phyloP scores from a whole-genome alignment of 2,113 vertebrate species.

The Mobula hypostoma region DNA sequence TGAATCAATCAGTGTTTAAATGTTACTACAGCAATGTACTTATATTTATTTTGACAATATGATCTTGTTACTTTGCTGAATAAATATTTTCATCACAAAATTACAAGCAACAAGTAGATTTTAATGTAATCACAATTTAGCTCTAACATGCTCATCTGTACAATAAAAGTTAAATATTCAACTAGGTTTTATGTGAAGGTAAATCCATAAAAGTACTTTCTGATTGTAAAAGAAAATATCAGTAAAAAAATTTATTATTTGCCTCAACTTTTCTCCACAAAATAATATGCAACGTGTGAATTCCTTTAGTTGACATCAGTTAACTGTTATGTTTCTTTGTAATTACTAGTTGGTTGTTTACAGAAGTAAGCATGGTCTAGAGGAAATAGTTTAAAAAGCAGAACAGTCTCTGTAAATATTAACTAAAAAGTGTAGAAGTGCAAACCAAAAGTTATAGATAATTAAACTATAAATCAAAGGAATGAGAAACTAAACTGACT shows the following conservation, averaged over 20 bases:
- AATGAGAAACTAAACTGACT: not conserved
- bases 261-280: not conserved
- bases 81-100: not conserved
- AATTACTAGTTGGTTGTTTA: not conserved
- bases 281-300: not conserved
- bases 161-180: conserved; percentile 5
- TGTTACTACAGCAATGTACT: not conserved
- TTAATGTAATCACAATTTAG: not conserved
- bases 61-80: not conserved
- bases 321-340: not conserved
- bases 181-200: not conserved
- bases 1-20: not conserved
- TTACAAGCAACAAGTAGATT: not conserved
- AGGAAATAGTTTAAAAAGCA: not conserved
- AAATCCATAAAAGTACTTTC: not conserved
- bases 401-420: not conserved
- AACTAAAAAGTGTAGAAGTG: not conserved
- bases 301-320: not conserved
- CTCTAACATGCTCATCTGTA: not conserved
- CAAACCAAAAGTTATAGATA: not conserved
- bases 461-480: not conserved
- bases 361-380: not conserved
- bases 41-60: not conserved
- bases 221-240: not conserved
- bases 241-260: not conserved